phyloP scores from a whole-genome alignment of 2,888 invertebrate species.

The Ceratothoa steindachneri region DNA sequence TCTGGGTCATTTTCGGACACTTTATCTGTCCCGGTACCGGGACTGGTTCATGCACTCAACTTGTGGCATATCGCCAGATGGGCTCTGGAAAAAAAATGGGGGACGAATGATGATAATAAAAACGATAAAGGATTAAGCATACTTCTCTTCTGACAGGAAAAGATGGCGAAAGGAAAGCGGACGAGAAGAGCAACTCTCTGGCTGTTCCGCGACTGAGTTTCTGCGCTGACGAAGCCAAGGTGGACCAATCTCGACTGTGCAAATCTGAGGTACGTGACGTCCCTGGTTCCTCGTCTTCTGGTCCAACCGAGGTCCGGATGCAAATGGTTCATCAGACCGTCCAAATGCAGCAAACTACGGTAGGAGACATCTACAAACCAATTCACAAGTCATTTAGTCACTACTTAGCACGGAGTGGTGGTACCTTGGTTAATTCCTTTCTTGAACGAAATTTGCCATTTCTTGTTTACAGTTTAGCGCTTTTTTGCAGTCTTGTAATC shows the following conservation, averaged over 20 bases:
- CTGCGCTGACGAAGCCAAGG: constrained; percentile 90
- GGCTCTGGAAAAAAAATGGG: too few relatives aligned
- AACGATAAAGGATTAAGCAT: too few relatives aligned
- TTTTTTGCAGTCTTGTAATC: constrained; percentile 3
- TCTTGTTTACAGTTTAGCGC: not conserved
- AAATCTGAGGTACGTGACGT: constrained; percentile 70
- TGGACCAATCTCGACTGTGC: constrained; percentile 82
- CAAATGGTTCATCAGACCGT: not conserved
- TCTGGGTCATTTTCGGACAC: too few relatives aligned
- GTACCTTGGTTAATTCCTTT: not conserved
- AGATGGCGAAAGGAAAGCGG: constrained; percentile 49
- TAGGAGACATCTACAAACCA: not conserved
- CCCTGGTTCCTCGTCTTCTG: not conserved
- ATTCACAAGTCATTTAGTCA: not conserved
- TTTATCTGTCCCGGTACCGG: too few relatives aligned
- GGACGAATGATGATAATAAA: too few relatives aligned
- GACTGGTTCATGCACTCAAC: too few relatives aligned
- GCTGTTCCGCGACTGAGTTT: constrained; percentile 84
- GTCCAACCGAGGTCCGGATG: not conserved
- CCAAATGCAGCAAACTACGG: constrained; percentile 21
- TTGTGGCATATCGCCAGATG: too few relatives aligned
- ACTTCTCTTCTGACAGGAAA: constrained; percentile 50
- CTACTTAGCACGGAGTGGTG: constrained; percentile 8
- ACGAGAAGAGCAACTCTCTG: constrained; percentile 69
- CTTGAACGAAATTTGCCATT: not conserved